Conservation (phyloP, 2,113 vertebrate genomes). For the Bagarius yarrelli region DNA sequence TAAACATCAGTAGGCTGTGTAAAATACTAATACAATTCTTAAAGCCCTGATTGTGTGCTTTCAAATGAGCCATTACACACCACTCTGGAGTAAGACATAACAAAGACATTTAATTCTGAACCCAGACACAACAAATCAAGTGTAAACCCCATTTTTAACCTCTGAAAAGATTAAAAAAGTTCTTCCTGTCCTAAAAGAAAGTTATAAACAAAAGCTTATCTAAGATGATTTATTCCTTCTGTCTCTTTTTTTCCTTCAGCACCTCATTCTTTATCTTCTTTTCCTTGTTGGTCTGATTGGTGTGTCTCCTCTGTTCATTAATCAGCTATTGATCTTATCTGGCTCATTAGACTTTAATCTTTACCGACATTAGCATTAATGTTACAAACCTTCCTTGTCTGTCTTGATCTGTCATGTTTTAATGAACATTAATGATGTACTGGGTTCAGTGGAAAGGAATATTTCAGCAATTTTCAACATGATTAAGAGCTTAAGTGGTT, state of each 20-base stretch:
- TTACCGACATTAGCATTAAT: neutral
- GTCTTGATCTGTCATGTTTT: conserved; percentile 16
- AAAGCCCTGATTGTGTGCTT: too few species aligned
- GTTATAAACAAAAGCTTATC: conserved; percentile 24
- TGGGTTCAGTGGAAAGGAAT: too few species aligned
- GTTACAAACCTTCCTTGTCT: conserved; percentile 1
- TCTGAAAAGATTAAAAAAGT: neutral
- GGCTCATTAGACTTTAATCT: conserved; percentile 23
- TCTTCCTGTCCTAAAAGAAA: neutral
- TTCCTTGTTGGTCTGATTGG: conserved; percentile 20
- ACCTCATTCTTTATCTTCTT: neutral
- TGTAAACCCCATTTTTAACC: too few species aligned
- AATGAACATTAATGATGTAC: conserved; percentile 24
- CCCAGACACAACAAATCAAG: too few species aligned
- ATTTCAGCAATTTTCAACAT: too few species aligned
- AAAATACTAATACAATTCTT: too few species aligned
- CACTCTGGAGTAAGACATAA: too few species aligned
- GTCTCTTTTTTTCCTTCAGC: neutral
- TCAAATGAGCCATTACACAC: too few species aligned
- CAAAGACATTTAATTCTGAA: too few species aligned
- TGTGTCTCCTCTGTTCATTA: conserved; percentile 21
- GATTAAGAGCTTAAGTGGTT: too few species aligned
- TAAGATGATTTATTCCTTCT: conserved; percentile 6
- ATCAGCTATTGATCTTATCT: conserved; percentile 42
- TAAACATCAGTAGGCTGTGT: too few species aligned